Conservation (phyloP, 1,140 invertebrate species). For the Oscheius sp. region DNA sequence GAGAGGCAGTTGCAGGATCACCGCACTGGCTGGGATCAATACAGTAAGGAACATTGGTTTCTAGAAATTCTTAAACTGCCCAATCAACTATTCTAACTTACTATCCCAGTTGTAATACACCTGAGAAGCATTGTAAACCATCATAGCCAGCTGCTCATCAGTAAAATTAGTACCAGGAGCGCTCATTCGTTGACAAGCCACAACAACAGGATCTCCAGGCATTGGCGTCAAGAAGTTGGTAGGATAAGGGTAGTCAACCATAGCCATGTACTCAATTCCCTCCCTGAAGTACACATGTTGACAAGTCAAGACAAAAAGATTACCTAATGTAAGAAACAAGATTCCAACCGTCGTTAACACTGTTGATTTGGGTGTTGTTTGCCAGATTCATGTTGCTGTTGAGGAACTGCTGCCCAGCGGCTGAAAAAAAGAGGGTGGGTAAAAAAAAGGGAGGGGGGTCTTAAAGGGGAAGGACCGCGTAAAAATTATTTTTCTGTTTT, state of each 20-base stretch:
- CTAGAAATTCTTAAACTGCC: constrained; percentile 66
- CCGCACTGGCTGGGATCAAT: constrained; percentile 35
- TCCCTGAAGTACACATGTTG: constrained; percentile 44
- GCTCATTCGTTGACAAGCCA: constrained; percentile 58
- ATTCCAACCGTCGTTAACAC: constrained; percentile 10
- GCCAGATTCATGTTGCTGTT: constrained; percentile 74
- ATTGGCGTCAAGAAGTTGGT: constrained; percentile 63
- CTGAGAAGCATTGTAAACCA: not conserved
- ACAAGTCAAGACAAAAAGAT: not conserved
- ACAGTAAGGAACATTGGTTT: constrained; percentile 52
- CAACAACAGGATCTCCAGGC: constrained; percentile 69
- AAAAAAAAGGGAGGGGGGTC: too few relatives aligned
- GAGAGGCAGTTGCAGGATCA: constrained; percentile 57
- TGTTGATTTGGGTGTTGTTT: constrained; percentile 65
- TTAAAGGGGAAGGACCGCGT: too few relatives aligned
- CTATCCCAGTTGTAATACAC: constrained; percentile 1
- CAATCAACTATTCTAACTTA: too few relatives aligned
- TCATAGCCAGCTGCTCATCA: not conserved
- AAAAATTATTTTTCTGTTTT: too few relatives aligned
- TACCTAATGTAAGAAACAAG: constrained; percentile 8
- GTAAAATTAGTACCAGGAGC: not conserved
- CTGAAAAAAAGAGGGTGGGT: constrained; percentile 62
- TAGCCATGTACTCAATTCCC: constrained; percentile 62
- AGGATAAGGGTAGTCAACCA: constrained; percentile 66
- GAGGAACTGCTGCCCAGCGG: constrained; percentile 72